Base-by-base conservation (phyloP, 2,888 invertebrate species). In the Rotaria macrura region DNA sequence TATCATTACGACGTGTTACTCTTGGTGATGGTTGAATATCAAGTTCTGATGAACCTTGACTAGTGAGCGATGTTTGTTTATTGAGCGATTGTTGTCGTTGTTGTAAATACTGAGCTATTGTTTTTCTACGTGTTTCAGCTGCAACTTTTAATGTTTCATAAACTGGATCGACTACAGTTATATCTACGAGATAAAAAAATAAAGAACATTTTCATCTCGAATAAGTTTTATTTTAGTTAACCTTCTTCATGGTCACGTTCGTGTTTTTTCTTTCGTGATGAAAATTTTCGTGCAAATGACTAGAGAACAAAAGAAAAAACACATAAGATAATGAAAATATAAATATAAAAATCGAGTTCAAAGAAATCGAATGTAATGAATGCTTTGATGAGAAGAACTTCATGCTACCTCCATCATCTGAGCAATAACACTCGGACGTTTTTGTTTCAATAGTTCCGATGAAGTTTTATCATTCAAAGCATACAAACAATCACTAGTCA, bases 71-170 rank as follows among this genome's bases (percentile, higher is more conserved):
- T 79, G 79, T 43, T 79, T 79, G 79, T 43, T 79, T 43, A 79
- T 79, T 79, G 40, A 79, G 43, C 25, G 43, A 38, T 79, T 79
- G 43, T 43, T 79, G 79, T 79, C 79, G 25, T 43, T 79, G 79
- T 79, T 79, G 79, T n/a, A 79, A 17, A 43, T 79, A 79, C 10
- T 79, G 2, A 9, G 79, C 40, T 79, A 79, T 23, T n/a, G 79
- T 79, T n/a, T 25, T 40, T 9, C 43, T 79, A n/a, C 79, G 79
- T n/a, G 79, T 79, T 43, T 79, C 79, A 40, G 79, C 79, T n/a
- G 79, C 79, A 0, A 79, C 14, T 79, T 17, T 40, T 79, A 79
- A 43, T 25, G 79, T 79, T 79, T 79, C 79, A 79, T 79, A 79
- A 9, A 79, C 79, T 43, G 79, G 79, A 43, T 79, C 79, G n/a